Base-by-base conservation (phyloP, 2,888 invertebrate species). In the Dolomedes plantarius region DNA sequence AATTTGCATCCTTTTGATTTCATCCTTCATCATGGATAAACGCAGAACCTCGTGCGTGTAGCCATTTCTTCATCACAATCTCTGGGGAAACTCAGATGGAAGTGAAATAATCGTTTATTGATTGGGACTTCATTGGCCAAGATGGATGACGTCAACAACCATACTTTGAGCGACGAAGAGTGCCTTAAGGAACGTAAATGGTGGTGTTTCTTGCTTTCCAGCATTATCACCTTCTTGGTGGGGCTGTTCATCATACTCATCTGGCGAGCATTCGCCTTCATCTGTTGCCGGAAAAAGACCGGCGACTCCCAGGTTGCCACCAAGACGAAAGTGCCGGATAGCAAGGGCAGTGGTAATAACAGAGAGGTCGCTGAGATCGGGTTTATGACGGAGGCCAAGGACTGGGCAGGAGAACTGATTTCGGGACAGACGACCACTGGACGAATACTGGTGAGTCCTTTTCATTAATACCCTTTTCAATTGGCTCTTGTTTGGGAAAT, bases 371-470 rank as follows among this genome's bases (percentile, higher is more conserved):
- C 82, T 94, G 98, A 98, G 93, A 97, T 99, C 90, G 99, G 98
- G 91, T 99, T 99, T 95, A 97, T 99, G 96, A 99, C 99, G 92
- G 99, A 99, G 94, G 99, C 99, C 92, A 99, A 99, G 94, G 99
- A 99, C 93, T 99, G 99, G 99, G 99, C 99, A 92, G 99, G 99
- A 92, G 99, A 99, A 93, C 96, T 99, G 92, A 99, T 99, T 93
- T 99, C 99, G 91, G 99, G 99, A 91, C 99, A 99, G 93, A 98
- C 98, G 91, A 98, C 98, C 92, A 99, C 99, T 91, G 99, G 99
- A 92, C 94, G 99, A 92, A 98, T 98, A 93, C 94, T 98, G 94
- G 97, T 97, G 92, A 95, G 96, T 94, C 86, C n/a, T n/a, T n/a
- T n/a, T n/a, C n/a, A n/a, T n/a, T n/a, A n/a, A n/a, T n/a, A n/a